Conservation (phyloP, 2,113 vertebrate species). For the Eurystomus gularis region DNA sequence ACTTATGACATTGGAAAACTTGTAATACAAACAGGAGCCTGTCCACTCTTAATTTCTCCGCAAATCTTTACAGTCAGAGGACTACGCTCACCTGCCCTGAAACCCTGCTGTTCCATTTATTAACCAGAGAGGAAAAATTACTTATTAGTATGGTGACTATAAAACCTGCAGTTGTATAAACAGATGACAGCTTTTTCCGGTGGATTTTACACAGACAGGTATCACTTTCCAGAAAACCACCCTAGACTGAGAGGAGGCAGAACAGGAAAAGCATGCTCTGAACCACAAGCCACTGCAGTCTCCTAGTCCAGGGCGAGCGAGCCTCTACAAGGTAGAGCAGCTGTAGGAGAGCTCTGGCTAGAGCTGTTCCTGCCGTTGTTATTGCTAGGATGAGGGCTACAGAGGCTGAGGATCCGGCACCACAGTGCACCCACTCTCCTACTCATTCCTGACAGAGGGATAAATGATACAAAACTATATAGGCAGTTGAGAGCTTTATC, state of each 20-base stretch:
- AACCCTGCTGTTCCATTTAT: background rate
- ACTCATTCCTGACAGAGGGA: background rate
- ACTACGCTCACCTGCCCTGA: background rate
- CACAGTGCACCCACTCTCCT: background rate
- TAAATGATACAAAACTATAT: background rate
- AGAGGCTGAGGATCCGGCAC: background rate
- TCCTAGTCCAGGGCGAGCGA: background rate
- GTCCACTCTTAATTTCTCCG: background rate
- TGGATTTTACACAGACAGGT: background rate
- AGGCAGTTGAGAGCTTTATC: background rate
- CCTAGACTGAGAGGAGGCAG: background rate
- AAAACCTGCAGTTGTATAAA: background rate
- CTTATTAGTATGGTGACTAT: background rate
- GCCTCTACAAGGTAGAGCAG: background rate
- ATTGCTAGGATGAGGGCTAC: background rate
- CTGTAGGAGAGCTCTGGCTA: rapidly evolving
- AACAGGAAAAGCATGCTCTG: background rate
- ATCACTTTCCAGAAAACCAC: background rate
- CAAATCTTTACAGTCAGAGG: background rate
- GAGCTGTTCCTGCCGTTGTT: background rate
- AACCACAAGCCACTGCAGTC: background rate
- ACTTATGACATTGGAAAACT: background rate
- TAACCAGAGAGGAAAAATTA: background rate
- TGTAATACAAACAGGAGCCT: background rate
- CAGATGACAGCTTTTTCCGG: background rate